A percentile compares a stretch with the other conserved stretches of the same genome.
Evolutionary conservation across 2,888 invertebrate genomes (phyloP).

Genomic region (Pristionchus entomophagus): DNA sequence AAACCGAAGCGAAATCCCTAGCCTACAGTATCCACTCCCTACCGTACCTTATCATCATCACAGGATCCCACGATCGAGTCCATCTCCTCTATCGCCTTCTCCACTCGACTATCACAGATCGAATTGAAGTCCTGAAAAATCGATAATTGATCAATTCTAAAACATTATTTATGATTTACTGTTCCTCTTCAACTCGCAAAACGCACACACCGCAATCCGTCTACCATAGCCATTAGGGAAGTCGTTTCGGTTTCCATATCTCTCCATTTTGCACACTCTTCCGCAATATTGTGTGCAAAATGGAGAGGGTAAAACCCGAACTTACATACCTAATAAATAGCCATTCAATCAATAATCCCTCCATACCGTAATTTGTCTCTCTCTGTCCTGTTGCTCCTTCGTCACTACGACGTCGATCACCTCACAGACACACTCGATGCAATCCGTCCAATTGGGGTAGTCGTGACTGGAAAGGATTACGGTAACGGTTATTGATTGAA

Average conservation of each 20-base stretch:
- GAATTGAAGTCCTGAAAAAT: not conserved
- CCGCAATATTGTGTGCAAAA: no score
- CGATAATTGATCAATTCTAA: no score
- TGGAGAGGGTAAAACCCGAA: no score
- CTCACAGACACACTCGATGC: constrained; percentile 50
- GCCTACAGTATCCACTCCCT: not conserved
- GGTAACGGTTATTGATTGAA: not conserved
- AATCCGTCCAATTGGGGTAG: constrained; percentile 50
- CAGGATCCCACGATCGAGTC: constrained; percentile 8
- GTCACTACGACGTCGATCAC: constrained; percentile 49
- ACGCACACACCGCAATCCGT: no score
- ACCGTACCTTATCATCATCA: constrained; percentile 27
- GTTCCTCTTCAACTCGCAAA: no score
- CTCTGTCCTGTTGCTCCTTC: constrained; percentile 20
- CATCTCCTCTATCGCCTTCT: constrained; percentile 6
- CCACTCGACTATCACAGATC: not conserved
- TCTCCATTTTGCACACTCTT: no score
- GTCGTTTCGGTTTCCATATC: no score
- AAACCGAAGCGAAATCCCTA: no score
- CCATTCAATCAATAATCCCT: not conserved
- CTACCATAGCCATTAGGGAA: no score
- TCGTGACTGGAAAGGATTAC: constrained; percentile 29
- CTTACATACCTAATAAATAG: no score
- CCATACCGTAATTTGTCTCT: constrained; percentile 9
- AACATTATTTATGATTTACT: no score